phyloP scores from a whole-genome alignment of 2,888 invertebrate genomes.

The Torymus tubicola region DNA sequence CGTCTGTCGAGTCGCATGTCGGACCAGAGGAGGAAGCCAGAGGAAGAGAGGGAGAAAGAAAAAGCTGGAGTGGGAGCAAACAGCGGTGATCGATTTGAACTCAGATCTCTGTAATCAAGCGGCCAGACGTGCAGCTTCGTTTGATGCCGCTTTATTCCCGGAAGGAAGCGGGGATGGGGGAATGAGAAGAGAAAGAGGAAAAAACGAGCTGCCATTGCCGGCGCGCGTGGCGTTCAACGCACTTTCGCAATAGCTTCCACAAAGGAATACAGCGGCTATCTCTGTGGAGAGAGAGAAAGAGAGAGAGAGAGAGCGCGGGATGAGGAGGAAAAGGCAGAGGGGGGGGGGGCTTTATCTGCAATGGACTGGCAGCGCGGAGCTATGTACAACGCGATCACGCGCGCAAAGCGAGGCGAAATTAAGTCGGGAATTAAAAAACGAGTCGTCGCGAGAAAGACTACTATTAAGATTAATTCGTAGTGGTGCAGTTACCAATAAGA shows the following conservation, averaged over 20 bases:
- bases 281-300: too few relatives aligned
- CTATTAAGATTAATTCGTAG: conserved; percentile 45
- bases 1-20: conserved; percentile 44
- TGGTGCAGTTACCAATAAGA: not conserved
- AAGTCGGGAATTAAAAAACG: conserved; percentile 51
- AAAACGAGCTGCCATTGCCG: not conserved
- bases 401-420: conserved; percentile 35
- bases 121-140: conserved; percentile 63
- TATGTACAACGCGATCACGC: too few relatives aligned
- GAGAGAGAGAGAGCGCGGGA: too few relatives aligned
- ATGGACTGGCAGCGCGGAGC: not conserved
- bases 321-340: too few relatives aligned
- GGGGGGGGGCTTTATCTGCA: conserved; percentile 20
- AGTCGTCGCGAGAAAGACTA: conserved; percentile 10
- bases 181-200: conserved; percentile 7
- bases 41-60: not conserved
- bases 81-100: conserved; percentile 69
- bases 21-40: conserved; percentile 8
- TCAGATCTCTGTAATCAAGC: conserved; percentile 75
- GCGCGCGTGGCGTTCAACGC: conserved; percentile 41
- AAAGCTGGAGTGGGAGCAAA: conserved; percentile 58
- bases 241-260: conserved; percentile 49
- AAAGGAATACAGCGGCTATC: conserved; percentile 43
- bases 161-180: conserved; percentile 30
- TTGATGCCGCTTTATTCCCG: conserved; percentile 57